A percentile compares a stretch with the other conserved stretches of the same genome.
Conservation (phyloP, 92 coral and sea anemone genomes). For the Parazoanthus swiftii region DNA sequence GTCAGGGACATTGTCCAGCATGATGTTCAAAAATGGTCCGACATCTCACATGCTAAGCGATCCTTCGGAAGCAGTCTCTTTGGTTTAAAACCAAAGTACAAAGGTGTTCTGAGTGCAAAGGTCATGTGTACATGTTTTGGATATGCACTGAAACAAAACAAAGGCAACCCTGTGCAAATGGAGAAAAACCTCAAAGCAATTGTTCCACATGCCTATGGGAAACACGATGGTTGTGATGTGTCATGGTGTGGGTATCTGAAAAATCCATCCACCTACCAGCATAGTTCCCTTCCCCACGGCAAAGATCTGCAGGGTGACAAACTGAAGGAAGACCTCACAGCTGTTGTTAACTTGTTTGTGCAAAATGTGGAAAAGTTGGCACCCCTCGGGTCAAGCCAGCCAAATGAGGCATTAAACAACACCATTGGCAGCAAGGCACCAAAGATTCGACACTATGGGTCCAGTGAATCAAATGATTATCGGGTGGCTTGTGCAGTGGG, state of each 20-base stretch:
- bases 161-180: neutral
- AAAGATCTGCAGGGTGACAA: constrained; percentile 33
- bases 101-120: too few relatives aligned
- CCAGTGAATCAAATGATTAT: constrained; percentile 36
- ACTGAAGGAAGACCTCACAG: constrained; percentile 36
- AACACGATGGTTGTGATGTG: neutral
- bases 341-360: constrained; percentile 20
- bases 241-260: constrained; percentile 36
- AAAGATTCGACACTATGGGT: constrained; percentile 42
- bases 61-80: constrained; percentile 15
- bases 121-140: too few relatives aligned
- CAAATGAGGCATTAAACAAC: constrained; percentile 47
- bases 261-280: constrained; percentile 9
- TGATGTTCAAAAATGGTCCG: constrained; percentile 48
- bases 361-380: constrained; percentile 45
- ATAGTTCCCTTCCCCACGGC: constrained; percentile 34
- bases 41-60: constrained; percentile 43
- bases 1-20: constrained; percentile 28
- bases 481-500: neutral
- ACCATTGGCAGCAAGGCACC: constrained; percentile 50
- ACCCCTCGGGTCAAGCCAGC: constrained; percentile 48
- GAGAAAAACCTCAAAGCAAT: neutral
- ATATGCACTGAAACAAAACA: neutral
- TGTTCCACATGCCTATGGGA: constrained; percentile 1
- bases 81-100: too few relatives aligned